Evolutionary conservation across 1,140 invertebrate species (phyloP), one percentile per base, ranked within the genome.

Genomic region (Lepidurus apus): DNA sequence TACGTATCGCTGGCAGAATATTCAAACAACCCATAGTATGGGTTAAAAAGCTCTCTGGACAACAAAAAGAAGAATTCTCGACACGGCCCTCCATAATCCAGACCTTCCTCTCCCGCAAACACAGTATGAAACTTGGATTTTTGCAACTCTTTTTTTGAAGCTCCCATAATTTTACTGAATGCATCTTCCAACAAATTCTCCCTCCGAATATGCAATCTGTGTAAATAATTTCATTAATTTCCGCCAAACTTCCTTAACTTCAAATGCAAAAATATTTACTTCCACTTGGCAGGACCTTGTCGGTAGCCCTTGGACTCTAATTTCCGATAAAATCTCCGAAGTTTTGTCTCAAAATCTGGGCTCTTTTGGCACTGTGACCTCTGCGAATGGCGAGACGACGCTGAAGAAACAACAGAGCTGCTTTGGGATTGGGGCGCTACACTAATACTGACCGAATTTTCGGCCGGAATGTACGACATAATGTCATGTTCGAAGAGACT

Each of bases 1-100:
- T 98, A 98, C 21, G 95, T 97, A 83, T 98, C 95, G 85, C 97
- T 97, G 24, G 96, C 96, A 0, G 96, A 97, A 85, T 98, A 99
- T 87, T 98, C 97, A 86, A 98, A 99, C 21, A 99, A 89, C 5
- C 96, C 97, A 83, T 98, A 98, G 85, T 98, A 98, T 0, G 97
- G 97, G 88, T 98, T 98, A 87, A 99, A 99, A 1, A 99, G 88
- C 86, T 98, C 95, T 73, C 96, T 88, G 0, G 96, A 98, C 9
- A 99, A 86, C 34, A 98, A 90, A 85, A 98, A 98, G 88, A 99
- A 99, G 86, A 98, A 98, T 87, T 99, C 97, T 65, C 95, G 87
- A 9, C 93, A 97, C 3, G 96, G 96, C 1, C 97, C 97, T 65
- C 97, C 97, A 85, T 98, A 99, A 87, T 99, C 97, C 26, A 99